phyloP scores from a whole-genome alignment of 2,888 invertebrate species.

The Melanargia galathea region DNA sequence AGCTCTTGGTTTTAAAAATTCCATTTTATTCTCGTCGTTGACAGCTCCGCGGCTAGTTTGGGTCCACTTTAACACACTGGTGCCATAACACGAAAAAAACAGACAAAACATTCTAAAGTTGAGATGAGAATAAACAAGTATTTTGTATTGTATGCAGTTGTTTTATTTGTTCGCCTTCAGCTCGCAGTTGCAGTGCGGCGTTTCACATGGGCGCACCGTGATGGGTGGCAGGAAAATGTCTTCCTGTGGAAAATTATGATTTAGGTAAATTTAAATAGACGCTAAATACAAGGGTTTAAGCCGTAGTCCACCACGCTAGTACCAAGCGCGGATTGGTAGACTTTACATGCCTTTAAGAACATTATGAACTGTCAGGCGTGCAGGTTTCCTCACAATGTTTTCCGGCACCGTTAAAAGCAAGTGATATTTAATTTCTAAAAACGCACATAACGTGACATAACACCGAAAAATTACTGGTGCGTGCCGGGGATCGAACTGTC shows the following conservation, averaged over 20 bases:
- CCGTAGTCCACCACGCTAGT: no score
- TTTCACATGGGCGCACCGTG: slow-evolving; percentile 28
- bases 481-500: no score
- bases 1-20: neutral
- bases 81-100: slow-evolving; percentile 69
- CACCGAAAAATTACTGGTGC: no score
- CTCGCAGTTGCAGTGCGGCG: slow-evolving; percentile 42
- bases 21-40: neutral
- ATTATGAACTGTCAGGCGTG: no score
- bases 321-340: no score
- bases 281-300: no score
- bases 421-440: no score
- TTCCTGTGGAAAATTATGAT: neutral
- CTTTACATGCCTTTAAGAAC: no score
- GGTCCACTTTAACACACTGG: slow-evolving; percentile 48
- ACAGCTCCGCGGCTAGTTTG: neutral
- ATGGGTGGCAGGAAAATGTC: slow-evolving; percentile 26
- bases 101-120: slow-evolving; percentile 46
- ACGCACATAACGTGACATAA: no score
- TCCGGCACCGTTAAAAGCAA: no score
- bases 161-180: slow-evolving; percentile 26
- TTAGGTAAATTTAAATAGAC: no score
- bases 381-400: no score
- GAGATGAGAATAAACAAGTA: slow-evolving; percentile 39
- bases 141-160: slow-evolving; percentile 33